Evolutionary conservation across 2,888 invertebrate species (phyloP).

Genomic region (Biston stratarius): DNA sequence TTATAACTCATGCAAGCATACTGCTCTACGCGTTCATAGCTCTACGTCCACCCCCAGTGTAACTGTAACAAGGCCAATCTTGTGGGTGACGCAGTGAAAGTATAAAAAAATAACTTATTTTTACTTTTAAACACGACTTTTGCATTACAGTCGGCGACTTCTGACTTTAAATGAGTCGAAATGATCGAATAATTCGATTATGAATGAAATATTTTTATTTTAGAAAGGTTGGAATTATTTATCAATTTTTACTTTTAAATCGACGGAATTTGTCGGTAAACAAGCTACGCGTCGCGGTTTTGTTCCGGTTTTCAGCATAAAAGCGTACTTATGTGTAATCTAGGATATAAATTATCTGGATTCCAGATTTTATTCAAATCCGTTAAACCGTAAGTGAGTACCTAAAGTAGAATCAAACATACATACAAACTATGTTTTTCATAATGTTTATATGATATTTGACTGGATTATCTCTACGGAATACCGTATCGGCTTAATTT

Average conservation of each 20-base stretch:
- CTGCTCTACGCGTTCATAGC: constrained; percentile 36
- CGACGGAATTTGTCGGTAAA: background rate
- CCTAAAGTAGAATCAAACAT: no score
- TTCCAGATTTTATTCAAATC: no score
- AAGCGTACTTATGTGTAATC: no score
- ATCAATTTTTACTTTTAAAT: background rate
- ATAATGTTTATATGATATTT: no score
- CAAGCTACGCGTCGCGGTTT: no score
- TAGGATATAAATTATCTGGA: no score
- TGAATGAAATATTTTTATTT: constrained; percentile 5
- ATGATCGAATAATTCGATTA: constrained; percentile 49
- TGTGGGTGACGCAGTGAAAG: constrained; percentile 78
- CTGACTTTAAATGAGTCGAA: constrained; percentile 50
- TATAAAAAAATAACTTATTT: constrained; percentile 66
- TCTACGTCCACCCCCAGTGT: constrained; percentile 66
- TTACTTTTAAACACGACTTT: constrained; percentile 75
- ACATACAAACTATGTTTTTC: no score
- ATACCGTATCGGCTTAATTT: no score
- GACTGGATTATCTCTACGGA: no score
- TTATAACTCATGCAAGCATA: background rate
- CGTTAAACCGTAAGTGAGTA: no score
- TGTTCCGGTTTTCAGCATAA: no score
- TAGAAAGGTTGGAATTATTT: background rate
- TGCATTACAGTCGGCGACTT: constrained; percentile 68
- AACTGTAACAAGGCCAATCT: constrained; percentile 68